phyloP scores from a whole-genome alignment of 2,888 invertebrate genomes.

The Agrotis puta region DNA sequence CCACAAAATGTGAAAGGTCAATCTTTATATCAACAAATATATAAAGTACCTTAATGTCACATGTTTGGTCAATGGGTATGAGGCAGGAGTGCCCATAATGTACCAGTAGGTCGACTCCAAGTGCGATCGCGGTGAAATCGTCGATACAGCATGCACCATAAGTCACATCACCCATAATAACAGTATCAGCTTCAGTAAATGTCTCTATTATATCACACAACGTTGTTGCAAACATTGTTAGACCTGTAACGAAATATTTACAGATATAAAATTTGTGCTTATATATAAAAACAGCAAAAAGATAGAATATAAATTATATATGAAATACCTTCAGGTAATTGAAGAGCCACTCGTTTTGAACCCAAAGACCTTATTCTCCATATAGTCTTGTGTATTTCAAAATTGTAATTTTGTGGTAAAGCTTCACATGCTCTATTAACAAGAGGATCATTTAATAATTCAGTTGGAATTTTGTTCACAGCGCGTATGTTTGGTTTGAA shows the following conservation, averaged over 20 bases:
- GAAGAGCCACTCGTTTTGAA: conserved; percentile 97
- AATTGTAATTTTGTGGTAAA: conserved; percentile 98
- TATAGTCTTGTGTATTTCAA: conserved; percentile 99
- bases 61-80: conserved; percentile 96
- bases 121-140: conserved; percentile 97
- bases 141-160: conserved; percentile 99
- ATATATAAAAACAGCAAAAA: not conserved
- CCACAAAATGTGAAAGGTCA: conserved; percentile 97
- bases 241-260: conserved; percentile 82
- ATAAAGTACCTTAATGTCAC: conserved; percentile 97
- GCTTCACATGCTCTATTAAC: conserved; percentile 93
- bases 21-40: conserved; percentile 99
- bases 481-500: conserved; percentile 94
- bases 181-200: conserved; percentile 96
- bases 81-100: conserved; percentile 99
- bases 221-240: conserved; percentile 97
- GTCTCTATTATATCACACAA: conserved; percentile 98
- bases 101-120: conserved; percentile 97
- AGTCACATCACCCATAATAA: conserved; percentile 99
- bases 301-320: not conserved
- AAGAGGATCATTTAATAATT: conserved; percentile 94
- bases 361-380: conserved; percentile 97
- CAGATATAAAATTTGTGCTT: not conserved
- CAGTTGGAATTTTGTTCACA: conserved; percentile 95
- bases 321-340: conserved; percentile 97